A percentile compares a stretch with the other conserved stretches of the same genome.
phyloP scores from a whole-genome alignment of 2,888 invertebrate species.

The Cephalotes varians region DNA sequence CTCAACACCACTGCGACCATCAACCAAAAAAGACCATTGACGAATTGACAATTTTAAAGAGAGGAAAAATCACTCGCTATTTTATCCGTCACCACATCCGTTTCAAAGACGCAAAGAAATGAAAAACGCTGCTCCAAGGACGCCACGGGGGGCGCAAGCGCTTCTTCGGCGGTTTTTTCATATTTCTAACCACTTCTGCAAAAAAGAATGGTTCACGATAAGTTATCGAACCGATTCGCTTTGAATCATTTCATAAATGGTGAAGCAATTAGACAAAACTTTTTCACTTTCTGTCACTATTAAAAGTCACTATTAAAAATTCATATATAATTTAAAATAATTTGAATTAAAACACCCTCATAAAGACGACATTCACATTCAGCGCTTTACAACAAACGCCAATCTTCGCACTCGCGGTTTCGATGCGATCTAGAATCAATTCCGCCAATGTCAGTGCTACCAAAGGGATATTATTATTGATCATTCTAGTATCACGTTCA shows the following conservation, averaged over 20 bases:
- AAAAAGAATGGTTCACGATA: not conserved
- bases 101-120: conserved; percentile 7
- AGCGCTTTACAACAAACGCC: not conserved
- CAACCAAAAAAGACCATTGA: not conserved
- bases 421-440: not conserved
- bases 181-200: not conserved
- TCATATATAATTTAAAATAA: not conserved
- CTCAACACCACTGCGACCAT: not conserved
- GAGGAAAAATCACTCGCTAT: not conserved
- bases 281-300: not conserved
- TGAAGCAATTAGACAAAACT: not conserved
- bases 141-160: conserved; percentile 2
- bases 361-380: not conserved
- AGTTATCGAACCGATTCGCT: not conserved
- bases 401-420: conserved; percentile 18
- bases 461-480: not conserved
- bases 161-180: not conserved
- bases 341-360: not conserved
- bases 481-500: not conserved
- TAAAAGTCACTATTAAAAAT: not conserved
- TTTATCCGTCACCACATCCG: not conserved
- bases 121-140: conserved; percentile 31
- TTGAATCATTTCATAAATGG: not conserved
- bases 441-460: not conserved
- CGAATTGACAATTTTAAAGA: not conserved